Conservation (phyloP, 2,797 vertebrate species). For the Amblyraja radiata region DNA sequence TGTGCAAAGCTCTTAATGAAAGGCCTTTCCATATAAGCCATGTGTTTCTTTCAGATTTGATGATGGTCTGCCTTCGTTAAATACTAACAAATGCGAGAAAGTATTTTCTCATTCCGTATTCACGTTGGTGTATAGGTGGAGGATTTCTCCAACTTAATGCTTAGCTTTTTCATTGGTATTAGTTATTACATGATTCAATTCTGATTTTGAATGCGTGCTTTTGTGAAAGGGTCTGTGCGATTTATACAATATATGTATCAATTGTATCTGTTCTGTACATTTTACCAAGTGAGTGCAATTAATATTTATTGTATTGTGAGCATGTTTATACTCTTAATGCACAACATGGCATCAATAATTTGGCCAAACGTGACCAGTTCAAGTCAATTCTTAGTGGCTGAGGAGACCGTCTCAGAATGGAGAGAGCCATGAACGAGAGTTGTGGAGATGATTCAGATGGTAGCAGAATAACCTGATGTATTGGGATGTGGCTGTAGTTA, state of each 20-base stretch:
- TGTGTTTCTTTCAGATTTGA: not conserved
- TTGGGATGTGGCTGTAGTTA: not conserved
- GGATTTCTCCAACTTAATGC: not conserved
- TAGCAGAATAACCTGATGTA: not conserved
- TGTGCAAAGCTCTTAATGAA: not conserved
- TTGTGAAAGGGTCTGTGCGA: not conserved
- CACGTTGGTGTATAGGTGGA: no score
- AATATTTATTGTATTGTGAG: not conserved
- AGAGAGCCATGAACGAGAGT: not conserved
- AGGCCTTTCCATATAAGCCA: no score
- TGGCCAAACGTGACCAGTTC: not conserved
- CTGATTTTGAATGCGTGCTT: not conserved
- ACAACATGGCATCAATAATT: not conserved
- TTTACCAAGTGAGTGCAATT: not conserved
- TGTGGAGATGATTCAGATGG: not conserved
- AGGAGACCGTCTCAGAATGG: not conserved
- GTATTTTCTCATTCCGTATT: not conserved
- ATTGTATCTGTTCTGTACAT: not conserved
- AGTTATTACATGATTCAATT: not conserved
- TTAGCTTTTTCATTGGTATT: not conserved
- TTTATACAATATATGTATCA: not conserved
- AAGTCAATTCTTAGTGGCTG: not conserved
- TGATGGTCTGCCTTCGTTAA: not conserved
- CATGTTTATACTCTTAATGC: not conserved
- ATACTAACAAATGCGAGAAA: not conserved